phyloP scores from a whole-genome alignment of 2,797 vertebrate genomes.

The Tokudaia tokunoshimensis region DNA sequence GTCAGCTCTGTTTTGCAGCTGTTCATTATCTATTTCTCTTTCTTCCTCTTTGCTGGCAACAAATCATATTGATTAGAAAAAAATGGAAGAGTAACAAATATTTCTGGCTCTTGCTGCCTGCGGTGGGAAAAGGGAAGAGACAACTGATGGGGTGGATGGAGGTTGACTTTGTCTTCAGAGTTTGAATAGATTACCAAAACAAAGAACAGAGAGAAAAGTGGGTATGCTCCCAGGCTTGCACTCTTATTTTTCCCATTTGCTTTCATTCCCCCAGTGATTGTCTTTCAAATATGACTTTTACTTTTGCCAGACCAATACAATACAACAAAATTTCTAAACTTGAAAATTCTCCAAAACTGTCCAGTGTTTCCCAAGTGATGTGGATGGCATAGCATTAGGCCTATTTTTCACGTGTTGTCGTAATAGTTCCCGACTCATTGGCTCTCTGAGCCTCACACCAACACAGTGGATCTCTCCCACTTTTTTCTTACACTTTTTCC shows the following conservation, averaged over 20 bases:
- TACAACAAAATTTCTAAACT: slow-evolving; percentile 46
- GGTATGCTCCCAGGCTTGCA: background rate
- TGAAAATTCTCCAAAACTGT: slow-evolving; percentile 43
- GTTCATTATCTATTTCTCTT: slow-evolving; percentile 36
- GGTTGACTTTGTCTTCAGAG: background rate
- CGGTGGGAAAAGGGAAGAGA: slow-evolving; percentile 37
- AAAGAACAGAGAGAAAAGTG: background rate
- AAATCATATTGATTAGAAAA: slow-evolving; percentile 31
- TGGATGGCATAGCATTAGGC: background rate
- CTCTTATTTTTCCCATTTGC: background rate
- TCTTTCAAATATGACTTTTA: slow-evolving; percentile 34
- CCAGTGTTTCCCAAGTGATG: background rate
- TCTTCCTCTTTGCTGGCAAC: slow-evolving; percentile 40
- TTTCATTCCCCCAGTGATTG: slow-evolving; percentile 8
- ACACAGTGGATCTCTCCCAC: background rate
- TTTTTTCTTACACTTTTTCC: slow-evolving; percentile 33
- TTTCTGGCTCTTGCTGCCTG: slow-evolving; percentile 41
- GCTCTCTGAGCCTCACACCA: background rate
- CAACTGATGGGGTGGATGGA: background rate
- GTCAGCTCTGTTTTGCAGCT: background rate
- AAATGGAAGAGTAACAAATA: slow-evolving; percentile 23
- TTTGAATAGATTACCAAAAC: slow-evolving; percentile 25
- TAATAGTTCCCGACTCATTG: slow-evolving; percentile 51
- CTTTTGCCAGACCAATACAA: background rate
- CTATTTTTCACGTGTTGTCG: slow-evolving; percentile 7